phyloP scores from a whole-genome alignment of 2,888 invertebrate species.

The Drosophila tripunctata region DNA sequence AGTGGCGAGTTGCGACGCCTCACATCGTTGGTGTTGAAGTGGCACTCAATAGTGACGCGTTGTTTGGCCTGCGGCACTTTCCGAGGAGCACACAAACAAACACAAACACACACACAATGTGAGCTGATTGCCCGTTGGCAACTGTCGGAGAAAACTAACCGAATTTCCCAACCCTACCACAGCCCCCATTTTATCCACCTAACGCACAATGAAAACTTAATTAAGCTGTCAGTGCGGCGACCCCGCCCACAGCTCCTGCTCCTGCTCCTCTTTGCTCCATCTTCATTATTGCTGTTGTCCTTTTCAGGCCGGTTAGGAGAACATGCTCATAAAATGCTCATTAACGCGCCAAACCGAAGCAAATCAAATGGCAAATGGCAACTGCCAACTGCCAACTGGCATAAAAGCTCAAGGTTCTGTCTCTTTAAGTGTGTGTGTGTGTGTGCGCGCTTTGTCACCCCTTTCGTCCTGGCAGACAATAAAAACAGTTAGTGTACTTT shows the following conservation, averaged over 20 bases:
- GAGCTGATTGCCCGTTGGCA: constrained; percentile 45
- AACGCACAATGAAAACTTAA: constrained; percentile 74
- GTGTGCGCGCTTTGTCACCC: constrained; percentile 37
- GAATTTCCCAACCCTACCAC: not conserved
- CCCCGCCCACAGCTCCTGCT: not conserved
- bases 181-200: constrained; percentile 2
- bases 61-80: constrained; percentile 24
- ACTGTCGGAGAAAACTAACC: constrained; percentile 19
- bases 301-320: constrained; percentile 26
- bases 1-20: not conserved
- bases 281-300: constrained; percentile 2
- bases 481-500: constrained; percentile 40
- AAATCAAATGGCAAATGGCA: constrained; percentile 68
- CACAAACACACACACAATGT: constrained; percentile 41
- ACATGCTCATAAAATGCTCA: constrained; percentile 75
- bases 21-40: constrained; percentile 43
- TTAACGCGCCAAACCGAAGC: constrained; percentile 64
- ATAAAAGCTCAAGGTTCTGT: constrained; percentile 62
- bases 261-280: not conserved
- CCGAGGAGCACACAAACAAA: constrained; percentile 20
- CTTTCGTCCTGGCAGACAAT: constrained; percentile 46
- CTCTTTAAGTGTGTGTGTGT: constrained; percentile 4
- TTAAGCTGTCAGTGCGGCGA: constrained; percentile 68
- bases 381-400: constrained; percentile 16
- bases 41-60: constrained; percentile 33